Conservation (phyloP, 2,113 vertebrate genomes). For the Tragelaphus imberbis region DNA sequence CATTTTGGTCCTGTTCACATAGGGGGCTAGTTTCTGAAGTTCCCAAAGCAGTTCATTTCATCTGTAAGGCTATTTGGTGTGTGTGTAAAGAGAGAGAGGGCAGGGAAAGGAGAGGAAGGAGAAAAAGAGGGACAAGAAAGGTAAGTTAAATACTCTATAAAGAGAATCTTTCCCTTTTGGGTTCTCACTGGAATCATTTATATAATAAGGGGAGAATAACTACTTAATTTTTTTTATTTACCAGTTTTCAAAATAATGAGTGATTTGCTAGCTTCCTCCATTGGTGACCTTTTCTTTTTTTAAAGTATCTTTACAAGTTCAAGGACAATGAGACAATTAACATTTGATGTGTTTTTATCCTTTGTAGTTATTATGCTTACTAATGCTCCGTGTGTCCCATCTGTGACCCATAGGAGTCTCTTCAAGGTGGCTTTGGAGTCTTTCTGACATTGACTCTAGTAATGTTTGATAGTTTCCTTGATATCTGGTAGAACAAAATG, state of each 20-base stretch:
- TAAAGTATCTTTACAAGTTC: not conserved
- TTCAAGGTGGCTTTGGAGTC: not conserved
- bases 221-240: not conserved
- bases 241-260: not conserved
- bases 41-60: not conserved
- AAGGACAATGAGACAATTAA: not conserved
- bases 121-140: not conserved
- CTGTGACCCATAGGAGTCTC: not conserved
- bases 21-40: not conserved
- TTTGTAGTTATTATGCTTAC: not conserved
- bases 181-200: not conserved
- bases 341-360: not conserved
- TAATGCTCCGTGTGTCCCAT: not conserved
- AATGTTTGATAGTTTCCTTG: not conserved
- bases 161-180: not conserved
- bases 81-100: not conserved
- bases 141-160: not conserved
- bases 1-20: not conserved
- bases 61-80: not conserved
- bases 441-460: not conserved
- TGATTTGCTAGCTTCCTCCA: not conserved
- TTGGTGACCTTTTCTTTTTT: not conserved
- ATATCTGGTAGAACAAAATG: not conserved
- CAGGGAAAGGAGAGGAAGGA: not conserved
- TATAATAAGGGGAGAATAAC: constrained; percentile 2